Base-by-base conservation (phyloP, 2,888 invertebrate genomes). In the Eutolmus rufibarbis region DNA sequence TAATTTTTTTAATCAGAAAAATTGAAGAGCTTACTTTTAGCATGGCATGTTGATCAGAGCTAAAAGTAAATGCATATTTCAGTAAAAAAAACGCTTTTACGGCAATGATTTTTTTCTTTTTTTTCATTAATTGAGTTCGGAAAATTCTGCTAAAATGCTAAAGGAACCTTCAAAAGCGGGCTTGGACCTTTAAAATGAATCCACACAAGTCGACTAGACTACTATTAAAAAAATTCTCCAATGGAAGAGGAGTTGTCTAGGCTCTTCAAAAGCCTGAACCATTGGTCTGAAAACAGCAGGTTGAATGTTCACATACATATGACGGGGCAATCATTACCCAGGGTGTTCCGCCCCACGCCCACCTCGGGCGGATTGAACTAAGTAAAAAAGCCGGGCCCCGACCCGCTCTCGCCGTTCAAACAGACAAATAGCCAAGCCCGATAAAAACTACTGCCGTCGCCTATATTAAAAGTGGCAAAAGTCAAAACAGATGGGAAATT, bases 401-500 rank as follows among this genome's bases (percentile, higher is more conserved):
- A 3, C 23, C 66, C 8, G 12, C 12, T 23, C 12, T 16, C 66
- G 12, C 66, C 66, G 14, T 28, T 19, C 23, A 78, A 78, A 19
- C 43, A 78, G 78, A 78, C 78, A 43, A 78, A 78, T 78, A 78
- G 78, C 77, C 77, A 16, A 43, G 66, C 12, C 28, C 78, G 78
- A 78, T 43, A 78, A 78, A 77, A 78, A 40, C 78, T 16, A 37
- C 43, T 78, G 19, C 40, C 43, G 37, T 78, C 78, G 78, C 37
- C 43, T 8, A 66, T 78, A 78, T 78, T 78, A 78, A 78, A 78
- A 78, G 78, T 43, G 78, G 78, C 19, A 78, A 78, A 78, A 78
- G 78, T 78, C 78, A 78, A 78, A 78, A 78, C 78, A 78, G 78
- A 78, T 78, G 78, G 37, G 78, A 46, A 40, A 78, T 78, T 78